Conservation (phyloP, 2,888 invertebrate species). For the Tholera decimalis region DNA sequence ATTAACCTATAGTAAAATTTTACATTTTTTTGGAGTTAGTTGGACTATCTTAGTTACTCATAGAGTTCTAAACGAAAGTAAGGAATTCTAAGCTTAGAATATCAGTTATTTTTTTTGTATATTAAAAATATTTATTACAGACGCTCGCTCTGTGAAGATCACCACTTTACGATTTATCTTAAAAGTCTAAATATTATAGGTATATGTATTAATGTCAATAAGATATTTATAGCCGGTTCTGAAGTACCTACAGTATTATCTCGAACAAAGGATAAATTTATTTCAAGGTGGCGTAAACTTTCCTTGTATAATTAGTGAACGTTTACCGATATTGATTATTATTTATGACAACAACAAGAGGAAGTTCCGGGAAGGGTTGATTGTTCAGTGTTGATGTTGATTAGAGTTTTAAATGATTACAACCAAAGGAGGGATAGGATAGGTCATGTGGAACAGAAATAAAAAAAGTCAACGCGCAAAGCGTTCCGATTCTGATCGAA, state of each 20-base stretch:
- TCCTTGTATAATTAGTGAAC: constrained; percentile 37
- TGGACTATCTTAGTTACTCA: too few species aligned
- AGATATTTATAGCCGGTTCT: constrained; percentile 24
- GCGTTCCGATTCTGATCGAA: too few species aligned
- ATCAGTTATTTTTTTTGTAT: constrained; percentile 5
- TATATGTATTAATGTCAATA: constrained; percentile 2
- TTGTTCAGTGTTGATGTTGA: constrained; percentile 13
- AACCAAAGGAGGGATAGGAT: not conserved
- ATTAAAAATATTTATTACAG: not conserved
- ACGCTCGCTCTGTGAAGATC: not conserved
- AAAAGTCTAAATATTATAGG: constrained; percentile 25
- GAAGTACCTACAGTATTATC: constrained; percentile 28
- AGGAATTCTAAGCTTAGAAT: too few species aligned
- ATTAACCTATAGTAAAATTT: too few species aligned
- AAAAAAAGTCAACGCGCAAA: too few species aligned
- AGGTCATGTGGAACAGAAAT: not conserved
- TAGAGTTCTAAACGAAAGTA: not conserved
- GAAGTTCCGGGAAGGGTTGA: constrained; percentile 16
- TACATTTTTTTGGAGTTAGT: too few species aligned
- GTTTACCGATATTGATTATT: constrained; percentile 39
- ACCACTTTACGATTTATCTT: constrained; percentile 14
- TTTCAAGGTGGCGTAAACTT: constrained; percentile 44
- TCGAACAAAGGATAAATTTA: constrained; percentile 42
- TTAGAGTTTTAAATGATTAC: not conserved
- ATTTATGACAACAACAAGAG: constrained; percentile 12